Conservation (phyloP, 2,797 vertebrate genomes). For the Dallia pectoralis region DNA sequence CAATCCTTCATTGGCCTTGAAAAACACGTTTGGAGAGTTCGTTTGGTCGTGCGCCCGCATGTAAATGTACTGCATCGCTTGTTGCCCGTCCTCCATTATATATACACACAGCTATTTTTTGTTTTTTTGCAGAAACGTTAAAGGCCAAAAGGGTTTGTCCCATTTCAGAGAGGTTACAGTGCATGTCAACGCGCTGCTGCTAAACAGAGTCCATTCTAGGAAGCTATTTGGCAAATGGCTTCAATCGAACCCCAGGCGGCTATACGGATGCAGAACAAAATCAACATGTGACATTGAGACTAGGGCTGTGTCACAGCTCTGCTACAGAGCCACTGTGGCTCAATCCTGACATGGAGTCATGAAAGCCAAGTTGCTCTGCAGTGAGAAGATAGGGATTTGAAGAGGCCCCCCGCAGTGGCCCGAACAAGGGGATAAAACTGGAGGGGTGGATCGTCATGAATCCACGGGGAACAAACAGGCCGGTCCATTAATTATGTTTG, state of each 20-base stretch:
- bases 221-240: background rate
- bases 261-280: background rate
- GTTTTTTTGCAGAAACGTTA: background rate
- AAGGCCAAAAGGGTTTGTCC: background rate
- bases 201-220: background rate
- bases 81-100: too few species aligned
- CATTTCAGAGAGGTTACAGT: slow-evolving; percentile 2
- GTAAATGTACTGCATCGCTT: too few species aligned
- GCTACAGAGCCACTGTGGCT: background rate
- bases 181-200: slow-evolving; percentile 1
- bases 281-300: background rate
- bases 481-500: background rate
- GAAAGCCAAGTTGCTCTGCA: background rate
- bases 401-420: slow-evolving; percentile 1
- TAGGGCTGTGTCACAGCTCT: background rate
- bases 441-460: background rate
- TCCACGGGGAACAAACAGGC: background rate
- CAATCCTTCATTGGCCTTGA: too few species aligned
- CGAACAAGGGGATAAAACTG: background rate
- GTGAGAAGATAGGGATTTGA: slow-evolving; percentile 6
- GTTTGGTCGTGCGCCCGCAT: too few species aligned
- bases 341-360: background rate
- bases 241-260: background rate
- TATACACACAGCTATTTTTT: too few species aligned
- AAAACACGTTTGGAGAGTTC: too few species aligned